Conservation (phyloP, 1,140 invertebrate species). For the Mizuhopecten yessoensis region DNA sequence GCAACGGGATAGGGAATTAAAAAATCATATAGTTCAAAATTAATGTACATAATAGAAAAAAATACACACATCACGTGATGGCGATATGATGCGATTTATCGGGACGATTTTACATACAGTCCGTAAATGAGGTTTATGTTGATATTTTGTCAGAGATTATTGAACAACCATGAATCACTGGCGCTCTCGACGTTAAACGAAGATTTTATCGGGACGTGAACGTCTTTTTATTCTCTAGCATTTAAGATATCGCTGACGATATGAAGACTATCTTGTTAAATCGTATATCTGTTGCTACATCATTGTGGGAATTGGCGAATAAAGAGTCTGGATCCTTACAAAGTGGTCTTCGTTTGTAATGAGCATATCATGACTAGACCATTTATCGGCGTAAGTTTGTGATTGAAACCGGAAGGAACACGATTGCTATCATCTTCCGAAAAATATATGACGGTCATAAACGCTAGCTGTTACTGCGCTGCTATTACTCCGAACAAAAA, state of each 20-base stretch:
- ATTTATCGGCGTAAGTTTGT: not conserved
- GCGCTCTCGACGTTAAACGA: not conserved
- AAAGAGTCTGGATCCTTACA: not conserved
- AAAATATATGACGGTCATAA: conserved; percentile 33
- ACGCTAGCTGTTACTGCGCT: not conserved
- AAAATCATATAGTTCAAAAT: too few species aligned
- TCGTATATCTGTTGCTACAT: not conserved
- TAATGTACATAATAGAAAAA: too few species aligned
- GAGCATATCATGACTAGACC: not conserved
- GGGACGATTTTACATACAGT: too few species aligned
- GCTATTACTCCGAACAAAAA: not conserved
- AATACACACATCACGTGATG: too few species aligned
- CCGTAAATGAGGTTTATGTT: not conserved
- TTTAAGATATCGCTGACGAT: not conserved
- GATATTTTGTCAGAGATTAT: conserved; percentile 19
- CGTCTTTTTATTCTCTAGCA: not conserved
- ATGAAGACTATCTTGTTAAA: not conserved
- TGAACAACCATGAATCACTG: not conserved
- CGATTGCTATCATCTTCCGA: conserved; percentile 30
- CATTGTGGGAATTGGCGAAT: not conserved
- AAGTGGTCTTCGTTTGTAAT: not conserved
- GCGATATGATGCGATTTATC: too few species aligned
- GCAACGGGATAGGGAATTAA: too few species aligned
- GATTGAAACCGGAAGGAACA: not conserved
- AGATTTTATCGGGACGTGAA: not conserved